Evolutionary conservation across 1,140 invertebrate species (phyloP).

Genomic region (Diorhabda sublineata): DNA sequence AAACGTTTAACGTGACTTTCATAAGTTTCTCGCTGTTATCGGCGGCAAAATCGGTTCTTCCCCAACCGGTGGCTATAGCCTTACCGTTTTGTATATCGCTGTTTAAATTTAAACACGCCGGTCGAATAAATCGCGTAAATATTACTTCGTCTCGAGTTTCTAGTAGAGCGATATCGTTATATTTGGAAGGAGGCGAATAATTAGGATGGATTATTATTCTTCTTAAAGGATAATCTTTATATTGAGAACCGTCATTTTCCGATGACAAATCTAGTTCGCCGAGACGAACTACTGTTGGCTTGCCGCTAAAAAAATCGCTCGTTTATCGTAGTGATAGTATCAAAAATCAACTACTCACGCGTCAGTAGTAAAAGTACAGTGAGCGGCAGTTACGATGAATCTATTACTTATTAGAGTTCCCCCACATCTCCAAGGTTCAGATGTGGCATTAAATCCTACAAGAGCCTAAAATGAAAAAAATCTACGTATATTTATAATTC

Average conservation of each 20-base stretch:
- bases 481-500: no score
- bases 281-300: conserved; percentile 43
- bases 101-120: conserved; percentile 49
- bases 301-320: conserved; percentile 27
- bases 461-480: conserved; percentile 31
- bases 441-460: conserved; percentile 32
- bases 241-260: conserved; percentile 46
- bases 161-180: conserved; percentile 58
- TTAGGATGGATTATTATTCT: conserved; percentile 50
- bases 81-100: conserved; percentile 16
- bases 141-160: conserved; percentile 46
- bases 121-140: conserved; percentile 52
- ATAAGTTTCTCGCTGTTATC: conserved; percentile 58
- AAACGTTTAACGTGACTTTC: conserved; percentile 60
- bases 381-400: conserved; percentile 45
- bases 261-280: conserved; percentile 52
- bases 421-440: conserved; percentile 39
- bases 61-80: conserved; percentile 43
- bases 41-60: conserved; percentile 40
- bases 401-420: conserved; percentile 44
- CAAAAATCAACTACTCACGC: conserved; percentile 23
- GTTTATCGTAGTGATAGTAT: no score
- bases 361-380: conserved; percentile 38
- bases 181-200: conserved; percentile 47
- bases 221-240: conserved; percentile 47